Conservation (phyloP, 1,140 invertebrate species). For the Halictus rubicundus region DNA sequence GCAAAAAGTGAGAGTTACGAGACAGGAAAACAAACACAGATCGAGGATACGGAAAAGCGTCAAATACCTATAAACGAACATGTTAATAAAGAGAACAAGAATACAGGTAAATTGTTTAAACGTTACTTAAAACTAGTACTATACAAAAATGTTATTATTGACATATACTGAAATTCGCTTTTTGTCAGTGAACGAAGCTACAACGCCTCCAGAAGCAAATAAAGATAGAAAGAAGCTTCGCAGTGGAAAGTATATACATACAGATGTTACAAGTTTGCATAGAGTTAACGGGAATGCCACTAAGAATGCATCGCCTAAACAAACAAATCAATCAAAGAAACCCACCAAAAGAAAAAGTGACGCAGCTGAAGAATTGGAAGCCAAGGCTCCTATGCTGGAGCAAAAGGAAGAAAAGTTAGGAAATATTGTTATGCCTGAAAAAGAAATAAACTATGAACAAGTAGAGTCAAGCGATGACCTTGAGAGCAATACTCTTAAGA, state of each 20-base stretch:
- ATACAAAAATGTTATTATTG: too few species aligned
- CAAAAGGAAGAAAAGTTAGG: neutral
- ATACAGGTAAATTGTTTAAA: neutral
- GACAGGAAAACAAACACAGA: conserved; percentile 8
- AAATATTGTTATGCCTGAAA: neutral
- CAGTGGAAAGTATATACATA: conserved; percentile 22
- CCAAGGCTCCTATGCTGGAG: conserved; percentile 17
- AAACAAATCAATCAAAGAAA: neutral
- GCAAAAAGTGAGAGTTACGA: conserved; percentile 16
- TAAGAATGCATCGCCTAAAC: neutral
- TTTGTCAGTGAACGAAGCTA: neutral
- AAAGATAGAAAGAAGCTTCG: conserved; percentile 31
- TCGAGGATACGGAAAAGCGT: neutral
- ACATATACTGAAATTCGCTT: conserved; percentile 2
- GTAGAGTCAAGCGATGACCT: neutral
- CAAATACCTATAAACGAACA: conserved; percentile 6
- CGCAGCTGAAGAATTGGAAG: conserved; percentile 1
- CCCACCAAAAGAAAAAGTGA: conserved; percentile 21
- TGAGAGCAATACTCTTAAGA: conserved; percentile 19
- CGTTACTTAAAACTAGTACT: neutral
- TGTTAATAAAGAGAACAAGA: neutral
- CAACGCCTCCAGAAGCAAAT: neutral
- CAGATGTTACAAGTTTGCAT: neutral
- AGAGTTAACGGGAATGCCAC: neutral
- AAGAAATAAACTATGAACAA: neutral